Base-by-base conservation (phyloP, 2,797 vertebrate genomes). In the Karalla daura region DNA sequence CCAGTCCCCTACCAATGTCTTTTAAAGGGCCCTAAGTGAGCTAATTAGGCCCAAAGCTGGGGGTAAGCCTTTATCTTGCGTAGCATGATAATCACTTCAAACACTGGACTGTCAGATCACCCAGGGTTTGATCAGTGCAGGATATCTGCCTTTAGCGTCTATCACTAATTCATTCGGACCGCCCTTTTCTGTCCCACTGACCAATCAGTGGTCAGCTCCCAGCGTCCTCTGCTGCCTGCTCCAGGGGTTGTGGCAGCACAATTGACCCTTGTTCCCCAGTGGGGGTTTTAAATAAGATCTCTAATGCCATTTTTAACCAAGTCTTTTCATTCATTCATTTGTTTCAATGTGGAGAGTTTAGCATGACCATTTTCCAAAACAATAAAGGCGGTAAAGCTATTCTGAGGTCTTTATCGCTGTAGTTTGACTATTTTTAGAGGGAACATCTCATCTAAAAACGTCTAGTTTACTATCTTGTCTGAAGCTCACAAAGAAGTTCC, bases 61-160 rank as follows among this genome's bases (percentile, higher is more conserved):
- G 78, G 83, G 74, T 91, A 89, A 91, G 86, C 91, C 93, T 94
- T 95, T 91, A 94, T 92, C 91, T 93, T 90, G 69, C 77, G 56
- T 70, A 86, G 87, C 86, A 86, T 92, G 90, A 83, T 91, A 94
- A 93, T 92, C 91, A 93, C 90, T 93, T 96, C 94, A 95, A 95
- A 95, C 86, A 86, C 87, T 91, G 82, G 83, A 88, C 64, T 92
- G 91, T 92, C 92, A 93, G 92, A 93, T 94, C 93, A 92, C 91
- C 91, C 83, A 72, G 87, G 92, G 92, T 94, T 95, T 95, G 93
- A 94, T 95, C 93, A 94, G 90, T 83, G 91, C 89, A 93, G 89
- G 91, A 92, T 89, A 85, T 90, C 86, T 92, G 92, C 89, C 84
- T 91, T 91, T 90, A 88, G 78, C 50, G 74, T 90, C 78, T 90